Conservation (phyloP, 1,140 invertebrate species). For the Lucilia sericata region DNA sequence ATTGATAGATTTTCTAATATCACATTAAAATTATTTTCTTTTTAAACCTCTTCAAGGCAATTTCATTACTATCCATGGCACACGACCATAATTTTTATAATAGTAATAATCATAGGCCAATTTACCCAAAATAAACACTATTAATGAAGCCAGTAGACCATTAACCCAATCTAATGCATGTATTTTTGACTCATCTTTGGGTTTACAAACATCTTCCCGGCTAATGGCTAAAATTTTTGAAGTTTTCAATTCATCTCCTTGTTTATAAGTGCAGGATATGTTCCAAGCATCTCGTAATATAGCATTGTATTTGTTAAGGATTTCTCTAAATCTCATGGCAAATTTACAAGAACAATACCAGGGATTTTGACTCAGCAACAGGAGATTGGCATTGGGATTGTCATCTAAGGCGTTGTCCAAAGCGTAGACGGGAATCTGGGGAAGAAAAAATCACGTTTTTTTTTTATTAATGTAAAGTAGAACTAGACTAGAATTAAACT, state of each 20-base stretch:
- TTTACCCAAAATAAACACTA: slow-evolving; percentile 79
- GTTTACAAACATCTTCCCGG: slow-evolving; percentile 76
- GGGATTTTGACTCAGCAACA: slow-evolving; percentile 81
- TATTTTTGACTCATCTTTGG: slow-evolving; percentile 69
- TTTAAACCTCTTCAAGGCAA: slow-evolving; percentile 70
- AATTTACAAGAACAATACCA: slow-evolving; percentile 86
- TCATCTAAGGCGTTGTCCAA: slow-evolving; percentile 81
- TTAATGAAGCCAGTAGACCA: slow-evolving; percentile 74
- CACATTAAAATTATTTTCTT: background rate
- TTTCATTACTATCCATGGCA: slow-evolving; percentile 84
- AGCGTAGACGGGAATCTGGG: slow-evolving; percentile 80
- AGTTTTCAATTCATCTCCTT: slow-evolving; percentile 58
- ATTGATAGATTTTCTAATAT: background rate
- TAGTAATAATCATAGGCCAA: slow-evolving; percentile 84
- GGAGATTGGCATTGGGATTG: slow-evolving; percentile 76
- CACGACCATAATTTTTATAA: slow-evolving; percentile 80
- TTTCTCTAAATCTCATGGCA: slow-evolving; percentile 79
- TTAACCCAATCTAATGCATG: slow-evolving; percentile 80
- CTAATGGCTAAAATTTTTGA: slow-evolving; percentile 78
- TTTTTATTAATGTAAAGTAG: no score
- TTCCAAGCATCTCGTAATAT: slow-evolving; percentile 74
- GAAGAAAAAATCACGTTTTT: background rate
- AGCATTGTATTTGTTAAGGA: slow-evolving; percentile 78
- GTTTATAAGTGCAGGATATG: slow-evolving; percentile 61
- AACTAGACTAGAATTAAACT: no score